Evolutionary conservation across 2,797 vertebrate genomes (phyloP).

Genomic region (Coreius guichenoti): DNA sequence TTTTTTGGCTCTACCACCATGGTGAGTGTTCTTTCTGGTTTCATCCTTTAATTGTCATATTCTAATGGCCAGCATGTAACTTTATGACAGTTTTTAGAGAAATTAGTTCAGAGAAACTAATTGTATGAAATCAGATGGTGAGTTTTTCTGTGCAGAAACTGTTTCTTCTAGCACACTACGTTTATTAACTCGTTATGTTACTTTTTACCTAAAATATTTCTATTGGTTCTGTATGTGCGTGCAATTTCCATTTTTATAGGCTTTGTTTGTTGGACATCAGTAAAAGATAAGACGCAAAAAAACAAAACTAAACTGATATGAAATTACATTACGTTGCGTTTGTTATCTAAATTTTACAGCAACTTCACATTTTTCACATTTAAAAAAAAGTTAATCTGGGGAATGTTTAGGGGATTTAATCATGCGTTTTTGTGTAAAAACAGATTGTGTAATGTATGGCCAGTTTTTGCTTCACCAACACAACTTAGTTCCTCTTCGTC

Average conservation of each 20-base stretch:
- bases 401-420: neutral
- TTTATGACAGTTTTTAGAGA: neutral
- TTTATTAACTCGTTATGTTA: neutral
- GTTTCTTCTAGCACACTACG: neutral
- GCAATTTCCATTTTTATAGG: neutral
- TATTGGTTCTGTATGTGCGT: neutral
- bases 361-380: neutral
- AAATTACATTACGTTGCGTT: neutral
- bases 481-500: slow-evolving; percentile 62
- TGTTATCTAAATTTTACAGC: neutral
- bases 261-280: neutral
- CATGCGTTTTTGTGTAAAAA: slow-evolving; percentile 46
- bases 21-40: slow-evolving; percentile 43
- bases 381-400: neutral
- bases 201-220: neutral
- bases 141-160: neutral
- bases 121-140: neutral
- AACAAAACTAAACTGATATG: neutral
- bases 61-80: neutral
- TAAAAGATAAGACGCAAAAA: neutral
- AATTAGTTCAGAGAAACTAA: neutral
- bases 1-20: slow-evolving; percentile 17
- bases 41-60: neutral
- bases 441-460: slow-evolving; percentile 8
- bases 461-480: slow-evolving; percentile 57